Evolutionary conservation across 37 sponge, comb jelly and placozoan genomes (phyloP), one percentile per base, ranked within the genome.

Genomic region (Beroe forskalii): DNA sequence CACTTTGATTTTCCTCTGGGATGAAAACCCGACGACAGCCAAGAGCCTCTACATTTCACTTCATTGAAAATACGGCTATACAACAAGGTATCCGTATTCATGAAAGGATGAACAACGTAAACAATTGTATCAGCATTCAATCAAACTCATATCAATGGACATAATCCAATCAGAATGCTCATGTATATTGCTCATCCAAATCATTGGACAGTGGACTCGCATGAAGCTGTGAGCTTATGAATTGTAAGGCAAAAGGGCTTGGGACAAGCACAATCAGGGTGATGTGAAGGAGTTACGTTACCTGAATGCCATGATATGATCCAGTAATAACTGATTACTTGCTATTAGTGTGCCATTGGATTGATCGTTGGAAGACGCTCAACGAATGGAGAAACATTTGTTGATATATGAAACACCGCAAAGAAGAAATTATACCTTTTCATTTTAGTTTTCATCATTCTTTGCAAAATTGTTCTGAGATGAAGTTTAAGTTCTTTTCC

Each of bases 401-500:
- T n/a, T n/a, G n/a, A n/a, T n/a, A n/a, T n/a, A n/a, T n/a, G n/a
- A n/a, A n/a, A n/a, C n/a, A n/a, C n/a, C n/a, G n/a, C n/a, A n/a
- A n/a, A n/a, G n/a, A n/a, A n/a, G n/a, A n/a, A n/a, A n/a, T n/a
- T n/a, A n/a, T n/a, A n/a, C n/a, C n/a, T n/a, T n/a, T n/a, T n/a
- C n/a, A n/a, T n/a, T n/a, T n/a, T n/a, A n/a, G n/a, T n/a, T n/a
- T n/a, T n/a, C n/a, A n/a, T n/a, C n/a, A n/a, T n/a, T n/a, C n/a
- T n/a, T n/a, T n/a, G n/a, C n/a, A n/a, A n/a, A n/a, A n/a, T n/a
- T 17, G 6, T 48, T 48, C 55, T 12, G 32, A 2, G 0, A 69
- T 69, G 72, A 69, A 69, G 38, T 33, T 69, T 17, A 69, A 36
- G 17, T 14, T 69, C 2, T 69, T 69, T 69, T 69, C 72, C 39